Evolutionary conservation across 2,113 vertebrate species (phyloP).

Genomic region (Callopanchax toddi): DNA sequence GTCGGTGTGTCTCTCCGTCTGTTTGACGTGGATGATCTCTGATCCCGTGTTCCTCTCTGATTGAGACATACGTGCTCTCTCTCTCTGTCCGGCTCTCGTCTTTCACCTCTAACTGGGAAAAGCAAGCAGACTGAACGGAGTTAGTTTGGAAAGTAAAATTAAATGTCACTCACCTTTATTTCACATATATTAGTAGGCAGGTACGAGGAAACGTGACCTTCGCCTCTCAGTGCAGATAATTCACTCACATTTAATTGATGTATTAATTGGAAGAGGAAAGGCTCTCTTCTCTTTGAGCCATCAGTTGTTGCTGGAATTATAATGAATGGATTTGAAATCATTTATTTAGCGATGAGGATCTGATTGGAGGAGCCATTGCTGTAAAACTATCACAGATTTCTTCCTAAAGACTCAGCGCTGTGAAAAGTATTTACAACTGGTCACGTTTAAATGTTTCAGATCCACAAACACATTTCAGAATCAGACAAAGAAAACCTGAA

Average conservation of each 20-base stretch:
- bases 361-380: conserved; percentile 8
- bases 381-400: conserved; percentile 13
- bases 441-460: no score
- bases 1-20: conserved; percentile 72
- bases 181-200: conserved; percentile 14
- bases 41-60: conserved; percentile 60
- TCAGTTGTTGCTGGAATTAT: conserved; percentile 27
- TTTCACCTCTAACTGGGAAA: conserved; percentile 2
- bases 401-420: no score
- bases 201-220: conserved; percentile 3
- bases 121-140: conserved; percentile 14
- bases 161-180: neutral
- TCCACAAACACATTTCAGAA: no score
- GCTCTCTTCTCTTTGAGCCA: conserved; percentile 26
- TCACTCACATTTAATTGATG: conserved; percentile 43
- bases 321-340: conserved; percentile 37
- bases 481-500: no score
- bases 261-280: conserved; percentile 41
- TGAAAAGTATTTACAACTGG: no score
- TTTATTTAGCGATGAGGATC: conserved; percentile 15
- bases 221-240: conserved; percentile 33
- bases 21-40: conserved; percentile 80
- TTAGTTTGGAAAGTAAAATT: conserved; percentile 5
- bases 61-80: conserved; percentile 48
- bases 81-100: conserved; percentile 15